A percentile compares a stretch with the other conserved stretches of the same genome.
Conservation (phyloP, 2,113 vertebrate genomes). For the Ellobius talpinus region DNA sequence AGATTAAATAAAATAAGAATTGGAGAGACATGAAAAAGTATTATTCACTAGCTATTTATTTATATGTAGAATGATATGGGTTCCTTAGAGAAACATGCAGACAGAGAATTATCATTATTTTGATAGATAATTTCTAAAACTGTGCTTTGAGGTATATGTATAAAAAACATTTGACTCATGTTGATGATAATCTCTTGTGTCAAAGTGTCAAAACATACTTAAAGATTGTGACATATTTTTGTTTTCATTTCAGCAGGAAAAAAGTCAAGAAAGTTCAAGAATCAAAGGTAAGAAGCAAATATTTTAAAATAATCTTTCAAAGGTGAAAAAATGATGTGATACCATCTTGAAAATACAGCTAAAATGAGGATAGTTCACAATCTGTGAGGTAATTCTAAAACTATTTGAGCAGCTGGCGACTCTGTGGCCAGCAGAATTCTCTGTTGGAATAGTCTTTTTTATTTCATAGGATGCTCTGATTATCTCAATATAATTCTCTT, state of each 20-base stretch:
- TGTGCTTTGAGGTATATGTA: not conserved
- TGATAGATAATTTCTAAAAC: not conserved
- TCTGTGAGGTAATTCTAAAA: conserved; percentile 21
- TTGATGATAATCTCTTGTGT: not conserved
- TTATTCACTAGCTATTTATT: conserved; percentile 35
- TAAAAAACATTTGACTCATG: not conserved
- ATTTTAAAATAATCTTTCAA: conserved; percentile 61
- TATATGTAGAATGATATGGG: conserved; percentile 26
- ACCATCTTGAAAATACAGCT: not conserved
- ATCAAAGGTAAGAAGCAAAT: conserved; percentile 86
- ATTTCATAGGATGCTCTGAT: not conserved
- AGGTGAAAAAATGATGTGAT: not conserved
- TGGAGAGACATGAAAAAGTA: not conserved
- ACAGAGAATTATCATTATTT: not conserved
- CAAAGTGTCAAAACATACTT: not conserved
- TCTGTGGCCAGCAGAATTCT: not conserved
- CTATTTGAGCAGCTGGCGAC: not conserved
- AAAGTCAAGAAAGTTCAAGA: conserved; percentile 86
- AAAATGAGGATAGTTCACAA: not conserved
- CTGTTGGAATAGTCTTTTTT: not conserved
- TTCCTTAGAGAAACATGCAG: not conserved
- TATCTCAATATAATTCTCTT: not conserved
- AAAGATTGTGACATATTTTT: conserved; percentile 80
- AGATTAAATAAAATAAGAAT: conserved; percentile 8
- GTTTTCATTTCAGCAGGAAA: conserved; percentile 90